Evolutionary conservation across 1,140 invertebrate genomes (phyloP), one percentile per base, ranked within the genome.

Genomic region (Trialeurodes vaporariorum): DNA sequence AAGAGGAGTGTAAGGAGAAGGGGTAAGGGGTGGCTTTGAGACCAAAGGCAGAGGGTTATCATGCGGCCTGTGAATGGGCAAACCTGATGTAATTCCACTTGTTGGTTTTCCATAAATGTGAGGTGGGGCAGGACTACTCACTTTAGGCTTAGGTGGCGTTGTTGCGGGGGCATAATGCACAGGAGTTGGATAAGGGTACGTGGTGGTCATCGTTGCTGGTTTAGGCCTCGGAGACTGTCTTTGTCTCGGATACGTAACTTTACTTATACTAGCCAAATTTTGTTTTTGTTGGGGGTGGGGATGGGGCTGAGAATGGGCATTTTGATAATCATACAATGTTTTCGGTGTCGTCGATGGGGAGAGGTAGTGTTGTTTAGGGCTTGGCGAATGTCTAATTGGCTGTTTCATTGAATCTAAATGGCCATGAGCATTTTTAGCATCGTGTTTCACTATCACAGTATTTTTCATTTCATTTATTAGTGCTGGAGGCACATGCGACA

Each of bases 381-480:
- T 73, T 12, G 76, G 67, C 49, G 75, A 78, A 27, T 71, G 73
- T 73, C 75, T 77, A 67, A 72, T 77, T 1, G 77, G 72, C 70
- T 78, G 79, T 22, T 78, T 73, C 2, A 77, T 70, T 25, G 83
- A 78, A 71, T 83, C 81, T 63, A 83, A 73, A 72, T 82, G 26
- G 26, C 40, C 59, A 27, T 68, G 68, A 66, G 83, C 78, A 40
- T 80, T 80, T 73, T 87, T 85, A 25, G 81, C 83, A 69, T 89
- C 87, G 75, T 89, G 87, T 77, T 89, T 89, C 24, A 89, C 87
- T 76, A 89, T 89, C 71, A 90, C 88, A 74, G 87, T 87, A 74
- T 84, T 88, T 73, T 89, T 89, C 69, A 84, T 78, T 77, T 89
- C 87, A 71, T 83, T 81, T 63, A 87, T 77, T 1, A 87, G 72